Base-by-base conservation (phyloP, 2,113 vertebrate genomes). In the Microcebus tavaratra region DNA sequence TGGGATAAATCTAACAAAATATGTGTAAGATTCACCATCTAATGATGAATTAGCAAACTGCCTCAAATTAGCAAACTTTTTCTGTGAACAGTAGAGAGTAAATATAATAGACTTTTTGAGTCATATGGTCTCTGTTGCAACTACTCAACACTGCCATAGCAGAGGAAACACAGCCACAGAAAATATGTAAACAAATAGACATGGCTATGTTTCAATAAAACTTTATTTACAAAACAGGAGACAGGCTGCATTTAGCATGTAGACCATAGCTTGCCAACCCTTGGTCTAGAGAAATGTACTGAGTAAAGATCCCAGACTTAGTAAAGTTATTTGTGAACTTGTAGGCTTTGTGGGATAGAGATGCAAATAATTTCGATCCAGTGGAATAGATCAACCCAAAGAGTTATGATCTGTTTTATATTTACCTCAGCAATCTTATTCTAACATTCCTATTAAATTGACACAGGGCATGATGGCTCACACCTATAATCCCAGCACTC, bases 221-320 rank as follows among this genome's bases (percentile, higher is more conserved):
- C n/a, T 90, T 90, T 59, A 95, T 95, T 78, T 85, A 92, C 3
- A 78, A 93, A 95, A 90, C 8, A 90, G 20, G 42, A 78, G 50
- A 27, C 29, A 65, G 25, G 17, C 55, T 76, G 31, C 23, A 34
- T 61, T 78, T 87, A 45, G 18, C 11, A 6, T 70, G 15, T 11
- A 31, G 12, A 87, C 23, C 29, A 76, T 2, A 55, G 50, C 21
- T 81, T 76, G 50, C 14, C 70, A 90, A 57, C 25, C 3, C 21
- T 23, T 80, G 85, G 39, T 63, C 42, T 42, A 68, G 23, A 79
- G 55, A 65, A 68, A 89, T 79, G 68, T 83, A 63, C 15, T 87
- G 31, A 92, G 7, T 81, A 68, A 61, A 90, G 76, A 15, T 63
- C 31, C 20, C 29, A 96, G 84, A n/a, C 31, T 91, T n/a, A 92